Conservation (phyloP, 37 sponge, comb jelly and placozoan genomes). For the Corticium candelabrum region DNA sequence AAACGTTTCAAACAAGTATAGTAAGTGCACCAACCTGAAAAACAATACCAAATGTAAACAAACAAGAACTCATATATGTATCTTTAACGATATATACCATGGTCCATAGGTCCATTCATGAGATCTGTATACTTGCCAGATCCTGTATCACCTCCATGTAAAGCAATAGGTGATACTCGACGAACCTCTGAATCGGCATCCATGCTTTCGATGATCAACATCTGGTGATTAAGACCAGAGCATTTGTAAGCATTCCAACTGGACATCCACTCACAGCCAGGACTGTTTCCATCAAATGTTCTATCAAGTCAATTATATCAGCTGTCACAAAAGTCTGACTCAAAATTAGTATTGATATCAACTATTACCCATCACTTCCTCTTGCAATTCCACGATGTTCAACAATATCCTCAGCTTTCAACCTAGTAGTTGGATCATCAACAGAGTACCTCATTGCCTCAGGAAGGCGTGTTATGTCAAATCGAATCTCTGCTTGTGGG, state of each 20-base stretch:
- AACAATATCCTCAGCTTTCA: neutral
- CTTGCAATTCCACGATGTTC: neutral
- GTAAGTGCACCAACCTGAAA: conserved; percentile 77
- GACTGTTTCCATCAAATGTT: neutral
- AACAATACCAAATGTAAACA: neutral
- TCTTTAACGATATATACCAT: conserved; percentile 30
- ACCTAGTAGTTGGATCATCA: neutral
- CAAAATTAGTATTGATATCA: no score
- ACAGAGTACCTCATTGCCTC: neutral
- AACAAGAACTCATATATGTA: no score
- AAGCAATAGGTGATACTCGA: conserved; percentile 72
- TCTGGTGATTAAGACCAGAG: conserved; percentile 42
- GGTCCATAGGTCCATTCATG: conserved; percentile 90
- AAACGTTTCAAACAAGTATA: conserved; percentile 83
- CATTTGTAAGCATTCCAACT: conserved; percentile 60
- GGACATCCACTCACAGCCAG: conserved; percentile 50
- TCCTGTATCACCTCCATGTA: conserved; percentile 67
- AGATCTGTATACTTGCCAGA: conserved; percentile 67
- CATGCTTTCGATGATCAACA: conserved; percentile 83
- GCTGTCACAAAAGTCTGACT: neutral
- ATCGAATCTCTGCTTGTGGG: conserved; percentile 62
- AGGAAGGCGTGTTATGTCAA: neutral
- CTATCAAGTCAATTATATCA: neutral
- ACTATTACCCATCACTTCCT: conserved; percentile 1
- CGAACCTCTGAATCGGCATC: conserved; percentile 79